phyloP scores from a whole-genome alignment of 2,113 vertebrate species.

The Trinectes maculatus region DNA sequence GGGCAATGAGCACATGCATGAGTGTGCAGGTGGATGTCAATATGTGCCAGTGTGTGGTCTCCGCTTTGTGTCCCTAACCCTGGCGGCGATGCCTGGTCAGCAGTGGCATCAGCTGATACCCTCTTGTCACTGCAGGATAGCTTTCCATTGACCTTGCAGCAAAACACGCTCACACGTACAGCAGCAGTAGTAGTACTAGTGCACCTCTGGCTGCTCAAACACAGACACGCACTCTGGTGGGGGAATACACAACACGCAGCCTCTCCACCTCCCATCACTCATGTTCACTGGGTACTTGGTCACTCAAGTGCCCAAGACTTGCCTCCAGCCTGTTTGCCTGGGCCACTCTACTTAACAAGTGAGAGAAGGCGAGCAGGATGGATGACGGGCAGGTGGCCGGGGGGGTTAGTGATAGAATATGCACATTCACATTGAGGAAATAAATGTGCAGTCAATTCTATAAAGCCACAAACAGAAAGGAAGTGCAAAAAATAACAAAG shows the following conservation, averaged over 20 bases:
- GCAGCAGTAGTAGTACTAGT: constrained; percentile 9
- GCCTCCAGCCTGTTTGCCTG: constrained; percentile 33
- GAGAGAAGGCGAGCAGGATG: constrained; percentile 32
- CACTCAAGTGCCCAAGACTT: constrained; percentile 21
- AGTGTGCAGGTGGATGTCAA: constrained; percentile 3
- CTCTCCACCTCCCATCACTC: background rate
- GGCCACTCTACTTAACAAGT: constrained; percentile 22
- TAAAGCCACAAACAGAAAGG: constrained; percentile 23
- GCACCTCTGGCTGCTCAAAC: constrained; percentile 24
- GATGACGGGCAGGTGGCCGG: constrained; percentile 3
- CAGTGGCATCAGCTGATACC: constrained; percentile 48
- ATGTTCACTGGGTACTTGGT: constrained; percentile 18
- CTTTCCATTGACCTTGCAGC: constrained; percentile 67
- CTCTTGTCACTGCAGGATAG: constrained; percentile 22
- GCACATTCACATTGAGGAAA: constrained; percentile 4
- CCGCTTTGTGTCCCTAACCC: constrained; percentile 37
- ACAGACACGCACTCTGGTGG: background rate
- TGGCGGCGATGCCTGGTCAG: constrained; percentile 53
- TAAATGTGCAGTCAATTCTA: constrained; percentile 39
- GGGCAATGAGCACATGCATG: constrained; percentile 13
- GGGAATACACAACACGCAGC: background rate
- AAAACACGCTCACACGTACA: constrained; percentile 44
- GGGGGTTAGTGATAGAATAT: constrained; percentile 6
- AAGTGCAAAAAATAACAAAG: background rate
- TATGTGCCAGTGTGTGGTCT: constrained; percentile 21